Conservation (phyloP, 2,888 invertebrate species). For the Branchellion lobata region DNA sequence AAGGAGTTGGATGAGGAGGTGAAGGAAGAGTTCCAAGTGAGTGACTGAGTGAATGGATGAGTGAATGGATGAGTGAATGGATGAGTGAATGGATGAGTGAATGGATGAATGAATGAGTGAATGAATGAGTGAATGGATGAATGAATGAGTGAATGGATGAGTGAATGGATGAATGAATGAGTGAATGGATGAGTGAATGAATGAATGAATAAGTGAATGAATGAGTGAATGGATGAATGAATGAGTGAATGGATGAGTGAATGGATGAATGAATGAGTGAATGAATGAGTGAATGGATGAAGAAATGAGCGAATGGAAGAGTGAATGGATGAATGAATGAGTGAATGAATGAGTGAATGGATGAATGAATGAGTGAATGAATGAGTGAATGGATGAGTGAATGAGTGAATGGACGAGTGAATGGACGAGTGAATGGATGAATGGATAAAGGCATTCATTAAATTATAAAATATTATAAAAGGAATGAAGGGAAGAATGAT, state of each 20-base stretch:
- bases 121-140: no score
- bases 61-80: no score
- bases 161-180: neutral
- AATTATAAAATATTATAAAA: no score
- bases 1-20: neutral
- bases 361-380: neutral
- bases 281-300: neutral
- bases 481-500: no score
- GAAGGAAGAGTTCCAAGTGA: neutral
- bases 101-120: no score
- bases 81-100: no score
- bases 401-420: no score
- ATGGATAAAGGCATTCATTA: no score
- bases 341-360: neutral
- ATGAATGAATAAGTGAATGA: neutral
- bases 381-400: no score
- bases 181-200: neutral
- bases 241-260: neutral
- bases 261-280: neutral
- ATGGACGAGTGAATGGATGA: no score
- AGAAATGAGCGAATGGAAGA: neutral
- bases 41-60: no score
- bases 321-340: neutral
- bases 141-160: no score
- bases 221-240: neutral